A percentile compares a stretch with the other conserved stretches of the same genome.
Conservation (phyloP, 2,888 invertebrate genomes). For the Rutpela maculata region DNA sequence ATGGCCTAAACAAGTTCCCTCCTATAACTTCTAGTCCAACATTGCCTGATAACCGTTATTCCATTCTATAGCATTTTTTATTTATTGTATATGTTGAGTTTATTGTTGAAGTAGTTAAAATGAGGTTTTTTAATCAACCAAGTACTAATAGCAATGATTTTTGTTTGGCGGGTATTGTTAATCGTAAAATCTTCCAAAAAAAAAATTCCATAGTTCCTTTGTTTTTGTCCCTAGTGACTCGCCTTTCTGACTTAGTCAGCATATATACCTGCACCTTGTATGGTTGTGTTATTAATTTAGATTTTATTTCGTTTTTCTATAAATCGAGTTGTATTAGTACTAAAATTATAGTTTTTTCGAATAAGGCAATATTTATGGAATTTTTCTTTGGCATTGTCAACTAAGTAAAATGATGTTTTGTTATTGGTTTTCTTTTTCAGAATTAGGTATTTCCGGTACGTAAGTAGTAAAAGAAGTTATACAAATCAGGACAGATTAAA, state of each 20-base stretch:
- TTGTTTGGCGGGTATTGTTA: constrained; percentile 43
- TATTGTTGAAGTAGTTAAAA: constrained; percentile 57
- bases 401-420: neutral
- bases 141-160: constrained; percentile 28
- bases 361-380: constrained; percentile 66
- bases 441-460: neutral
- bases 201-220: constrained; percentile 62
- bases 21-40: constrained; percentile 73
- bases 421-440: neutral
- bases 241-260: constrained; percentile 44
- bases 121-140: constrained; percentile 47
- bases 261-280: constrained; percentile 63
- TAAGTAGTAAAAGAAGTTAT: neutral
- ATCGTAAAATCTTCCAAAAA: constrained; percentile 60
- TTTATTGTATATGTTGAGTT: constrained; percentile 59
- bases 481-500: neutral
- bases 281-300: constrained; percentile 66
- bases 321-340: constrained; percentile 32
- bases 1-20: constrained; percentile 75
- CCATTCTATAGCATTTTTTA: constrained; percentile 63
- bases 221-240: constrained; percentile 52
- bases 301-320: constrained; percentile 57
- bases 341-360: constrained; percentile 51
- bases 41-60: constrained; percentile 66
- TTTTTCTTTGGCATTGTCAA: constrained; percentile 23